phyloP scores from a whole-genome alignment of 2,888 invertebrate species.

The Epistrophe eligans region DNA sequence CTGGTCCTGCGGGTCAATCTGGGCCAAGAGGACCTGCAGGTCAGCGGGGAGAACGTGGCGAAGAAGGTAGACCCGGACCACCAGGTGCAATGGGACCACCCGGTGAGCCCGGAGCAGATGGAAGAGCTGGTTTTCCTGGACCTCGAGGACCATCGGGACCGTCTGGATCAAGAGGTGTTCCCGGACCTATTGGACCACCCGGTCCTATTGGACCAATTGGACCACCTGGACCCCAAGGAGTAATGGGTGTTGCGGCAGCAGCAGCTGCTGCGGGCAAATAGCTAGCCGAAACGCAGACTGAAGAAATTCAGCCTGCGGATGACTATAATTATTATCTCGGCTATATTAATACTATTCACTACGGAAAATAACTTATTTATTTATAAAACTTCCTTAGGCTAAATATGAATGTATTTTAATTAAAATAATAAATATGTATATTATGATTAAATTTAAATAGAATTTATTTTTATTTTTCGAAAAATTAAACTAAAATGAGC shows the following conservation, averaged over 20 bases:
- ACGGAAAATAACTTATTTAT: not conserved
- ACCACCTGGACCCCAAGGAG: slow-evolving; percentile 28
- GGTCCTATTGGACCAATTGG: slow-evolving; percentile 51
- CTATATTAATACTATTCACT: not conserved
- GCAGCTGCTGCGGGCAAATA: slow-evolving; percentile 7
- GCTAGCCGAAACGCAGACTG: not conserved
- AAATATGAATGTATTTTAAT: no score
- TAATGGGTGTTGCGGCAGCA: not conserved
- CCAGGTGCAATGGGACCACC: slow-evolving; percentile 52
- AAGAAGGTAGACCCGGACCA: slow-evolving; percentile 57
- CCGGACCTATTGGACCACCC: slow-evolving; percentile 55
- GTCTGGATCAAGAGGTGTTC: slow-evolving; percentile 43
- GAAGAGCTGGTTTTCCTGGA: slow-evolving; percentile 62
- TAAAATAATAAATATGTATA: no score
- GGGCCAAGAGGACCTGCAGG: slow-evolving; percentile 60
- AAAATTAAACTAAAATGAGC: no score
- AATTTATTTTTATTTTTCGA: no score
- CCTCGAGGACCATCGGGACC: slow-evolving; percentile 25
- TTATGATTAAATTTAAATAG: no score
- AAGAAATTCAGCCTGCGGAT: not conserved
- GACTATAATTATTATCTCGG: not conserved
- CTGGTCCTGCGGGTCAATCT: slow-evolving; percentile 63
- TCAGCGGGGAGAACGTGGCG: slow-evolving; percentile 50
- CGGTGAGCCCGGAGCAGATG: slow-evolving; percentile 56
- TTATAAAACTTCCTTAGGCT: no score